Conservation (phyloP, 2,888 invertebrate genomes). For the Acanthoscelides obtectus region DNA sequence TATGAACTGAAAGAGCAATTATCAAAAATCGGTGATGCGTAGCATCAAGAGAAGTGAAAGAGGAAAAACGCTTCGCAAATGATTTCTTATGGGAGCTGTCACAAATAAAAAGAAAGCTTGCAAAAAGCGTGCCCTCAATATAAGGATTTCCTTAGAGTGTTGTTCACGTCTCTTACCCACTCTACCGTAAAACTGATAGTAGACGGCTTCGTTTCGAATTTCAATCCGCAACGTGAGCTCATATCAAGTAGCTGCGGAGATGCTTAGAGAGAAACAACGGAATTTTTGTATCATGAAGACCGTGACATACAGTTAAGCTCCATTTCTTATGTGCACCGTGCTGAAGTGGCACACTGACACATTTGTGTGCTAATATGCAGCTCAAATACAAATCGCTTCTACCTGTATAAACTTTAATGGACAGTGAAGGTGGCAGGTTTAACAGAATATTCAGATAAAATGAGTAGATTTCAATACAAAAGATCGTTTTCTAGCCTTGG, state of each 20-base stretch:
- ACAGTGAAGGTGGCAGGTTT: no score
- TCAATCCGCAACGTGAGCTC: neutral
- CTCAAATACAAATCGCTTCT: no score
- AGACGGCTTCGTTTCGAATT: neutral
- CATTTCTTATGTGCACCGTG: no score
- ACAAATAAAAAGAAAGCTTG: neutral
- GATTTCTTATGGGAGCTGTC: neutral
- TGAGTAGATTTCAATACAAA: no score
- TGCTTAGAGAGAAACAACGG: neutral
- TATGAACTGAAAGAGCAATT: neutral
- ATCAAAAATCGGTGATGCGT: neutral
- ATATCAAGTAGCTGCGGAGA: neutral
- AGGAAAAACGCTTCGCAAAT: neutral
- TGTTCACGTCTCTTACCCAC: neutral
- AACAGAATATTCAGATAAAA: no score
- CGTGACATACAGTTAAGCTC: no score
- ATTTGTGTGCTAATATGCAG: no score
- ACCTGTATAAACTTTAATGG: no score
- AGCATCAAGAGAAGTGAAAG: neutral
- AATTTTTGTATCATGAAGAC: no score
- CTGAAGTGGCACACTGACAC: no score
- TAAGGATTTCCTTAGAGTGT: neutral
- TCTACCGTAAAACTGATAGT: neutral
- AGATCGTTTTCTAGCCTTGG: no score
- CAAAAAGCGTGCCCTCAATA: neutral